Base-by-base conservation (phyloP, 2,797 vertebrate genomes). In the Nannoperca australis region DNA sequence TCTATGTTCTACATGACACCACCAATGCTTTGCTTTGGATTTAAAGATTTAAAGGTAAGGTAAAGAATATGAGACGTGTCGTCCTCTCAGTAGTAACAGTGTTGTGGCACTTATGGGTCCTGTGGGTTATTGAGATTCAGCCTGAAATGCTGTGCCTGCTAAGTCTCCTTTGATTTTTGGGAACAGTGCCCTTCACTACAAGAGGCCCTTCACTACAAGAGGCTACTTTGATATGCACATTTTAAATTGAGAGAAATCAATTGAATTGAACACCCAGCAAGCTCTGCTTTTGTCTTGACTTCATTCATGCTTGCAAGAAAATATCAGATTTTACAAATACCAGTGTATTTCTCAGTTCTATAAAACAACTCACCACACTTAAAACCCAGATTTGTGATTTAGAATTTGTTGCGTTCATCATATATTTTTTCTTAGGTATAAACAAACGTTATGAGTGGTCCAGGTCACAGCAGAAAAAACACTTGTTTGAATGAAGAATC, bases 181-280 rank as follows among this genome's bases (percentile, higher is more conserved):
- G 32, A 83, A 61, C 70, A 50, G 1, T 65, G 79, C 40, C 64
- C 70, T 82, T 76, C 82, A 55, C 49, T 13, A 32, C 74, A 68
- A 82, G 67, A 80, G 73, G 62, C 67, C 78, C 83, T 82, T 82
- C 82, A 62, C 44, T 13, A 65, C 76, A 68, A 65, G 76, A 82
- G 77, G 76, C 80, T 24, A 32, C 73, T 88, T 88, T 84, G 67
- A 83, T 88, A 85, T 88, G 87, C 70, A 89, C 82, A 88, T 89
- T 84, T 83, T 79, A 71, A 84, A 86, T 68, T 17, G 61, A 55
- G 60, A 42, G 36, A 84, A 86, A 89, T 89, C 85, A 82, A 89
- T 88, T 61, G 76, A 65, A 73, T 70, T 55, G 60, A 88, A 85
- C 74, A 71, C 67, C 55, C 50, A 54, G 76, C 11, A 7, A 63